Conservation (phyloP, 2,888 invertebrate species). For the Drosophila meridiana region DNA sequence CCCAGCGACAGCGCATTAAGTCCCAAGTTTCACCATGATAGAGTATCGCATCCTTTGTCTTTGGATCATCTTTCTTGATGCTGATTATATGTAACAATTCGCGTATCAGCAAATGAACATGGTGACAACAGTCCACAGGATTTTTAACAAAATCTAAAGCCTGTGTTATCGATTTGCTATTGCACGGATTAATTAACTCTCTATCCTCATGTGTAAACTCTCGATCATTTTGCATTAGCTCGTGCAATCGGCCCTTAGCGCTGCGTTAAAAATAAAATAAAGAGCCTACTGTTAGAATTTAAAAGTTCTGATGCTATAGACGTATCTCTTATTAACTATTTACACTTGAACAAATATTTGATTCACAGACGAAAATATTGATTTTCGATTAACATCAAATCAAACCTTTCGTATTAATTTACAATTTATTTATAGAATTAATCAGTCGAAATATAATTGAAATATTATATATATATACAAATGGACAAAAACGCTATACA, state of each 20-base stretch:
- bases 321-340: too few relatives aligned
- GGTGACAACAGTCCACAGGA: conserved; percentile 96
- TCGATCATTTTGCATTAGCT: conserved; percentile 95
- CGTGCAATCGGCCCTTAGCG: conserved; percentile 97
- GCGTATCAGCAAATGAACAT: conserved; percentile 94
- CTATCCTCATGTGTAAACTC: conserved; percentile 94
- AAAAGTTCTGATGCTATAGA: not conserved
- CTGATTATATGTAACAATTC: conserved; percentile 94
- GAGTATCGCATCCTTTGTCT: conserved; percentile 96
- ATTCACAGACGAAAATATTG: too few relatives aligned
- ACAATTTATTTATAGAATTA: too few relatives aligned
- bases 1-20: conserved; percentile 98
- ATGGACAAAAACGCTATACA: too few relatives aligned
- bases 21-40: conserved; percentile 99
- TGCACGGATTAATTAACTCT: conserved; percentile 95
- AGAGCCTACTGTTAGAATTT: not conserved
- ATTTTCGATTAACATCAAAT: too few relatives aligned
- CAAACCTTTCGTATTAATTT: too few relatives aligned
- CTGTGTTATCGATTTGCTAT: conserved; percentile 94
- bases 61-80: conserved; percentile 93
- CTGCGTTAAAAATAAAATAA: conserved; percentile 85
- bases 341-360: too few relatives aligned
- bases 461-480: too few relatives aligned
- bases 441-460: too few relatives aligned
- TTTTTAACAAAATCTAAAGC: conserved; percentile 98